phyloP scores from a whole-genome alignment of 2,888 invertebrate species.

The Morpho achilles region DNA sequence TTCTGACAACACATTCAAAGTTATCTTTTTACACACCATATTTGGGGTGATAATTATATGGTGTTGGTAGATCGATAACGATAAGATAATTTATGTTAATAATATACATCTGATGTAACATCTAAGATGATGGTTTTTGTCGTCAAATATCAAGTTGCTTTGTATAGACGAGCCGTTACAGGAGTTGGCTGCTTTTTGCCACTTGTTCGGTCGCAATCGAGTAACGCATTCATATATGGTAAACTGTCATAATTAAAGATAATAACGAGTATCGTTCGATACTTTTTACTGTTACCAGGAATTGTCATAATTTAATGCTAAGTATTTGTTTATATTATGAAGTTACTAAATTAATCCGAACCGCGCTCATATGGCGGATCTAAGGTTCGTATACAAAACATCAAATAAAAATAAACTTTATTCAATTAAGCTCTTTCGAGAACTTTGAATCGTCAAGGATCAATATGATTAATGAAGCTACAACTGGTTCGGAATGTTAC shows the following conservation, averaged over 20 bases:
- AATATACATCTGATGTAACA: constrained; percentile 38
- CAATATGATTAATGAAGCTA: too few relatives aligned
- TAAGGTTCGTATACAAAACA: too few relatives aligned
- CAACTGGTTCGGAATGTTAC: too few relatives aligned
- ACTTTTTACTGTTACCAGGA: constrained; percentile 59
- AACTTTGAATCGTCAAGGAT: too few relatives aligned
- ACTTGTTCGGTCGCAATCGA: constrained; percentile 47
- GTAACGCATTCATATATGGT: constrained; percentile 70
- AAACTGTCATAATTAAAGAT: constrained; percentile 76
- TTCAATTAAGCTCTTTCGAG: too few relatives aligned
- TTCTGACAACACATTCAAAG: too few relatives aligned
- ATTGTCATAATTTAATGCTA: constrained; percentile 67
- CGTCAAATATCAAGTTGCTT: constrained; percentile 53
- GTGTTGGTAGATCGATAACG: background rate
- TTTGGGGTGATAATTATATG: constrained; percentile 4
- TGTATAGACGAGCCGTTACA: constrained; percentile 50
- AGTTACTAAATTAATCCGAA: background rate
- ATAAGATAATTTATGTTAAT: constrained; percentile 9
- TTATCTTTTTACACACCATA: background rate
- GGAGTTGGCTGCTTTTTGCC: constrained; percentile 57
- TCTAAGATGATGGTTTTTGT: constrained; percentile 56
- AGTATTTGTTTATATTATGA: constrained; percentile 1
- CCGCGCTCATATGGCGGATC: too few relatives aligned
- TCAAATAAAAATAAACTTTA: too few relatives aligned
- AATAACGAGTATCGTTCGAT: constrained; percentile 64